Evolutionary conservation across 2,888 invertebrate genomes (phyloP), one percentile per base, ranked within the genome.

Genomic region (Eutolmus rufibarbis): DNA sequence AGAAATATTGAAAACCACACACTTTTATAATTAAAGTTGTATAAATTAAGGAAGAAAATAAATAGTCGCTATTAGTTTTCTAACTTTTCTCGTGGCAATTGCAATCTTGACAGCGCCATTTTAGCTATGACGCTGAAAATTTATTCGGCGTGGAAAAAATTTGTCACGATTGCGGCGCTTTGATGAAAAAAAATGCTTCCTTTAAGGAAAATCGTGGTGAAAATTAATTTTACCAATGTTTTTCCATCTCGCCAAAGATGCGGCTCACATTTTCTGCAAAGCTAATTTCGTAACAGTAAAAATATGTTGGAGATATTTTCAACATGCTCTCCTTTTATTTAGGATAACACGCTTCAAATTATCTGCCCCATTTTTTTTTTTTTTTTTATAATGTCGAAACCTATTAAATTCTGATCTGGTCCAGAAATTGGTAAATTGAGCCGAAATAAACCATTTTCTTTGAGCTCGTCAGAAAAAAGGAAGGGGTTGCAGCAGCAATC

Each of bases 101-200:
- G 40, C 12, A 78, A 78, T 23, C 23, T 82, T 51, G 28, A 37
- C 28, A 87, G 78, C 88, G 88, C 88, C 88, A 88, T 88, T 88
- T 88, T 88, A 87, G 56, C 85, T 87, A 77, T 78, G 88, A 88
- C 88, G 88, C 88, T 87, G 51, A 56, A 40, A 76, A 57, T 77
- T 74, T 77, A 79, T 87, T 88, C 85, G 51, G n/a, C 46, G 34
- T 77, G 87, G 85, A 88, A 88, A n/a, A 85, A 88, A 85, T 66
- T 76, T 37, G 76, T 76, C 34, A 76, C 34, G 76, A 76, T 76
- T 76, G 37, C 37, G 19, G 34, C 1, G 28, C 66, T 66, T 66
- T 5, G 12, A 66, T 1, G n/a, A 76, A 76, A 76, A n/a, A 40
- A 40, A 40, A 40, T 76, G 76, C 37, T 76, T 76, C 19, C 37